A percentile compares a stretch with the other conserved stretches of the same genome.
Evolutionary conservation across 2,113 vertebrate species (phyloP).

Genomic region (Blennius ocellaris): DNA sequence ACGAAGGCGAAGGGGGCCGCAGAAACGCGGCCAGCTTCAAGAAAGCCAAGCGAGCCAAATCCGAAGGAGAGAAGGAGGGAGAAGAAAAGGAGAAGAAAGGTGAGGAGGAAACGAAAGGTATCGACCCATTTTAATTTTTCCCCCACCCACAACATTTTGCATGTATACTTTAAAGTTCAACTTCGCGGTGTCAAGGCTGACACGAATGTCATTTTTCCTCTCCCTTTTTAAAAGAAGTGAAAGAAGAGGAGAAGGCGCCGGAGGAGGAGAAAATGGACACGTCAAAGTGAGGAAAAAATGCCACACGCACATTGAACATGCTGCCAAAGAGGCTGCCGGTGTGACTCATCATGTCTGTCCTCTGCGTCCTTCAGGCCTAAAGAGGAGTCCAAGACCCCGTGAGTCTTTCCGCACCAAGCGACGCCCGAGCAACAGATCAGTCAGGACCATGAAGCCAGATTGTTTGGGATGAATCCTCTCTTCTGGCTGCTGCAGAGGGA

Average conservation of each 20-base stretch:
- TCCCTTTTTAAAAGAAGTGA: constrained; percentile 71
- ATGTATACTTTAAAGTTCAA: background rate
- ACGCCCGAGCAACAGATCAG: constrained; percentile 39
- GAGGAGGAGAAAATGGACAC: constrained; percentile 87
- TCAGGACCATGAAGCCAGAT: constrained; percentile 11
- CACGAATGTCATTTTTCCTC: too few relatives aligned
- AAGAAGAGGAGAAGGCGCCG: constrained; percentile 83
- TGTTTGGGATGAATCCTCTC: constrained; percentile 24
- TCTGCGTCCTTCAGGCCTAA: constrained; percentile 77
- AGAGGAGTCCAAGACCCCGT: constrained; percentile 84
- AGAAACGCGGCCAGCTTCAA: constrained; percentile 94
- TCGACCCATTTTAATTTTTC: constrained; percentile 31
- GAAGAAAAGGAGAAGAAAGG: constrained; percentile 95
- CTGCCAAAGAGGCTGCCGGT: background rate
- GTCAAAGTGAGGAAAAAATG: constrained; percentile 79
- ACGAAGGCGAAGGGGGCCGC: constrained; percentile 91
- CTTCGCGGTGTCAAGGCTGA: background rate
- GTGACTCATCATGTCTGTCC: constrained; percentile 36
- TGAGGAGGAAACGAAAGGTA: constrained; percentile 84
- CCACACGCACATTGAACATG: background rate
- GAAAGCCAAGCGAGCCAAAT: constrained; percentile 94
- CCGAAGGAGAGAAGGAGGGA: constrained; percentile 94
- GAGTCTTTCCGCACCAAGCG: constrained; percentile 42
- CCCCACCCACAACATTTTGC: background rate
- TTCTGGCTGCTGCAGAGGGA: constrained; percentile 39